phyloP scores from a whole-genome alignment of 2,888 invertebrate genomes.

The Agrypnus murinus region DNA sequence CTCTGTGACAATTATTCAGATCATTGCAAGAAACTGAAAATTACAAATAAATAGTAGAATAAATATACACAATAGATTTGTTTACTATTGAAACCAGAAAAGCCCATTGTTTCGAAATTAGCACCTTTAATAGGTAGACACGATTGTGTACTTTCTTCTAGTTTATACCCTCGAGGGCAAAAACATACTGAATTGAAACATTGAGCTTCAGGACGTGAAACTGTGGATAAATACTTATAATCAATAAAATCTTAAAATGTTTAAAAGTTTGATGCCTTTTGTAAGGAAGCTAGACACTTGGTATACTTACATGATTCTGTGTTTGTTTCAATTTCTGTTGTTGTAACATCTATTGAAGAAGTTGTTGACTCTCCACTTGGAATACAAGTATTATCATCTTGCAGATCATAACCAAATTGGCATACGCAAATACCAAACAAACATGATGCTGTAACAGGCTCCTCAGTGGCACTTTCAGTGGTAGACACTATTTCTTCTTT shows the following conservation, averaged over 20 bases:
- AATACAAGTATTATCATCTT: slow-evolving; percentile 61
- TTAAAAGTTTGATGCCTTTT: neutral
- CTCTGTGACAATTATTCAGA: slow-evolving; percentile 85
- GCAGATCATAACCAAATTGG: slow-evolving; percentile 72
- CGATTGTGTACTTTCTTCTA: slow-evolving; percentile 63
- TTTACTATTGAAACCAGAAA: slow-evolving; percentile 64
- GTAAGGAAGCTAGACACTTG: neutral
- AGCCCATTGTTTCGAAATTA: slow-evolving; percentile 70
- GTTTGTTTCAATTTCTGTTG: slow-evolving; percentile 42
- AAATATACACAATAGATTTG: slow-evolving; percentile 4
- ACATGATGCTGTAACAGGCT: slow-evolving; percentile 66
- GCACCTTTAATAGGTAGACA: slow-evolving; percentile 63
- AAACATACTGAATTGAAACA: slow-evolving; percentile 70
- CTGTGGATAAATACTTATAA: slow-evolving; percentile 8
- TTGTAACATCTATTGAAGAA: neutral
- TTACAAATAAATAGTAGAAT: slow-evolving; percentile 7
- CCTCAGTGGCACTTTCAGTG: slow-evolving; percentile 41
- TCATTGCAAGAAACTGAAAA: slow-evolving; percentile 82
- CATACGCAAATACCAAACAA: slow-evolving; percentile 76
- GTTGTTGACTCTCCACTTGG: slow-evolving; percentile 43
- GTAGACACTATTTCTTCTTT: slow-evolving; percentile 50
- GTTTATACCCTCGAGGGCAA: slow-evolving; percentile 71
- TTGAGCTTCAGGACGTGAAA: slow-evolving; percentile 60
- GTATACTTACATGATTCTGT: slow-evolving; percentile 43
- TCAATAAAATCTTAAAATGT: slow-evolving; percentile 2